Percentiles rank a stretch among this genome's conserved stretches.
Evolutionary conservation across 2,888 invertebrate species (phyloP).

Genomic region (Melolontha melolontha): DNA sequence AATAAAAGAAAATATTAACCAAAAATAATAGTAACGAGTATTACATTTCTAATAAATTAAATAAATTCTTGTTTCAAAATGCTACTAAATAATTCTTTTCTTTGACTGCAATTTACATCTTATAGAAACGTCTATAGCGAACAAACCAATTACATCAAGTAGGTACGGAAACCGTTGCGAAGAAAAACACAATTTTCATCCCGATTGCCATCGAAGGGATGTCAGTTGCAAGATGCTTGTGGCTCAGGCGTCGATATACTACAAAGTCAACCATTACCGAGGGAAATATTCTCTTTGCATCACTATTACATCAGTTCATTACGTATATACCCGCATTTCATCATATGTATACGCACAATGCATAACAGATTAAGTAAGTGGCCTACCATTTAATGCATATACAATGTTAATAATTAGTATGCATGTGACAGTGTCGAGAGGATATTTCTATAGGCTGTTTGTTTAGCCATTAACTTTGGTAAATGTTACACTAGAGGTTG

Average conservation of each 20-base stretch:
- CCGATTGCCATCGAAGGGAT: constrained; percentile 29
- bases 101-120: neutral
- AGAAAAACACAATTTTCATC: constrained; percentile 33
- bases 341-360: constrained; percentile 10
- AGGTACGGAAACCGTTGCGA: constrained; percentile 21
- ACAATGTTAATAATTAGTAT: constrained; percentile 38
- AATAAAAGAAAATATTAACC: too few species aligned
- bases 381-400: neutral
- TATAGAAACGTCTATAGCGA: constrained; percentile 4
- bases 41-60: too few species aligned
- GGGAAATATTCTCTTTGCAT: constrained; percentile 20
- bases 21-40: too few species aligned
- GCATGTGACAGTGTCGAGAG: constrained; percentile 28
- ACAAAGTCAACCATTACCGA: constrained; percentile 3
- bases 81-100: neutral
- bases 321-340: constrained; percentile 20
- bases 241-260: constrained; percentile 22
- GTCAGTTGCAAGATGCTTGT: constrained; percentile 38
- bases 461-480: constrained; percentile 60
- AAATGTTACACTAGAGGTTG: constrained; percentile 56
- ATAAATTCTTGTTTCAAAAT: too few species aligned
- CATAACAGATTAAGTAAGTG: constrained; percentile 20
- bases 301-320: constrained; percentile 11
- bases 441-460: constrained; percentile 52
- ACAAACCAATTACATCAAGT: constrained; percentile 36